These are phyloP conservation scores for Ptychoptera albimana DNA, from an alignment of 2,888 invertebrate species.

Conservation along the genomic window DNA sequence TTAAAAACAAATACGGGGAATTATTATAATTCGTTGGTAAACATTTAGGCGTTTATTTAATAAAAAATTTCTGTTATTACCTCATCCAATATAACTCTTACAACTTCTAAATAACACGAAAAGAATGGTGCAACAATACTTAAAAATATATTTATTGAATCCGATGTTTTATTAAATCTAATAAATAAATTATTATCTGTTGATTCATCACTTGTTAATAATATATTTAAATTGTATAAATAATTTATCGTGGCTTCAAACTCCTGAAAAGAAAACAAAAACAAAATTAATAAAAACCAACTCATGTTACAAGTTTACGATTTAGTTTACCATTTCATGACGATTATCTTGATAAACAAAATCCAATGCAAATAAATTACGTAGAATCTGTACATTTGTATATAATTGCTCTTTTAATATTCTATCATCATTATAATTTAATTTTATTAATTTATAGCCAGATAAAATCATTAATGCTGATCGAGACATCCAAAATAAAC, in stretches of 20 bases:
- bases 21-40: conserved; percentile 17
- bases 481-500: conserved; percentile 49
- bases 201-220: conserved; percentile 14
- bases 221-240: conserved; percentile 21
- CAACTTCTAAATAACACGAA: conserved; percentile 39
- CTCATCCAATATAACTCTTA: conserved; percentile 33
- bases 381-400: background rate
- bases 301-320: background rate
- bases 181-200: conserved; percentile 2
- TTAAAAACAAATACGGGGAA: conserved; percentile 1
- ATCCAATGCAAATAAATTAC: conserved; percentile 40
- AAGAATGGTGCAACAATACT: conserved; percentile 46
- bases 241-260: conserved; percentile 29
- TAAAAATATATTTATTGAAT: conserved; percentile 36
- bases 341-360: conserved; percentile 42
- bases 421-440: conserved; percentile 7
- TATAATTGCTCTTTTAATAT: background rate
- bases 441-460: conserved; percentile 18
- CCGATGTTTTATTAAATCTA: conserved; percentile 17
- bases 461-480: conserved; percentile 41
- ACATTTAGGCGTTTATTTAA: conserved; percentile 17
- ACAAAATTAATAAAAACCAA: conserved; percentile 7
- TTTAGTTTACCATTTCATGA: conserved; percentile 25
- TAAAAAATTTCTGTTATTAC: conserved; percentile 26
- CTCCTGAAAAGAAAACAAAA: conserved; percentile 23